phyloP scores from a whole-genome alignment of 2,797 vertebrate genomes.

The Acropternis orthonyx region DNA sequence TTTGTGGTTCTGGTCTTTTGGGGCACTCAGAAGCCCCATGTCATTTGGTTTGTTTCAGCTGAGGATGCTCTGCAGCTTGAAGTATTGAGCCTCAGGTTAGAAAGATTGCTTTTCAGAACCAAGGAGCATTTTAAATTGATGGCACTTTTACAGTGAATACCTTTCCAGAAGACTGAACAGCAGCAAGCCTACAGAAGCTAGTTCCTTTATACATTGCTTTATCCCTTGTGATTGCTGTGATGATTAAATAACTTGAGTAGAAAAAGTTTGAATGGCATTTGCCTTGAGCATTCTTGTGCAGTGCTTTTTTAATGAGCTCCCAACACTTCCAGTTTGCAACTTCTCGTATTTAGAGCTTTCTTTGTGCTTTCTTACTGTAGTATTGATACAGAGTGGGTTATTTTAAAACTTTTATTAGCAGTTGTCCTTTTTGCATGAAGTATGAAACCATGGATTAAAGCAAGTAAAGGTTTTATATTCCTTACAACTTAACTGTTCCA shows the following conservation, averaged over 20 bases:
- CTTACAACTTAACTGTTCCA: background rate
- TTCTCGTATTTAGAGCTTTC: background rate
- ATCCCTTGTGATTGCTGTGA: conserved; percentile 59
- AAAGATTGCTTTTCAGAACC: conserved; percentile 28
- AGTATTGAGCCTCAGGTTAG: background rate
- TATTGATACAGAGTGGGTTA: background rate
- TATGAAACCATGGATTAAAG: background rate
- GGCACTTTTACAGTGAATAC: conserved; percentile 31
- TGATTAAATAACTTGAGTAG: conserved; percentile 52
- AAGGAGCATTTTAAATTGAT: conserved; percentile 45
- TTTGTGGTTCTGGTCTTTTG: background rate
- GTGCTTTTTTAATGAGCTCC: conserved; percentile 46
- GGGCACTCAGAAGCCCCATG: background rate
- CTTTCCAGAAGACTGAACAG: conserved; percentile 53
- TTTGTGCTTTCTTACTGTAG: background rate
- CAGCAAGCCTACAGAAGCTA: conserved; percentile 40
- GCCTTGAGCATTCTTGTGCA: conserved; percentile 55
- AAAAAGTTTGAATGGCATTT: conserved; percentile 53
- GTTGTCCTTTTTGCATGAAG: background rate
- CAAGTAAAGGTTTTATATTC: background rate
- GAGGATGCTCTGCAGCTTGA: background rate
- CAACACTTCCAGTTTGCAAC: conserved; percentile 3
- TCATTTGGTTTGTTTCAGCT: background rate
- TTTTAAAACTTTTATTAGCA: background rate
- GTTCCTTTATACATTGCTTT: conserved; percentile 37